phyloP scores from a whole-genome alignment of 2,113 vertebrate species.

The Pelmatolapia mariae region DNA sequence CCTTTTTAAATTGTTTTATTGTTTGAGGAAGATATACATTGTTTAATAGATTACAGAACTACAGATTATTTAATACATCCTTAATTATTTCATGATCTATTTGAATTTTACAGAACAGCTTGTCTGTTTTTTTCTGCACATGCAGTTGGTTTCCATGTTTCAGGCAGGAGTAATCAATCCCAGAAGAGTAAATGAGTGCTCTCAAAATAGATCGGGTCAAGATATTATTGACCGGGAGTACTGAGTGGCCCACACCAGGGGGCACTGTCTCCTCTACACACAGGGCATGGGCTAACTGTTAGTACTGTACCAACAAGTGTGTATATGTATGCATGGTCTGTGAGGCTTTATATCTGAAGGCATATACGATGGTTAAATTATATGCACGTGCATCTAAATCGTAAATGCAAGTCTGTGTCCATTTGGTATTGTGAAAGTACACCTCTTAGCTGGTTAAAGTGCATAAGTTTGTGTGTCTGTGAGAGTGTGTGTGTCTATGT shows the following conservation, averaged over 20 bases:
- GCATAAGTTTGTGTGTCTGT: neutral
- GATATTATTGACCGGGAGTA: slow-evolving; percentile 41
- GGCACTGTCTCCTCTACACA: slow-evolving; percentile 70
- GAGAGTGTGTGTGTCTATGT: neutral
- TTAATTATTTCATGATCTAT: neutral
- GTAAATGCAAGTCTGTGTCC: neutral
- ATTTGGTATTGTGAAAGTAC: slow-evolving; percentile 18
- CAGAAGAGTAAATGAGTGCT: slow-evolving; percentile 36
- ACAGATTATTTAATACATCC: neutral
- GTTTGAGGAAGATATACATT: neutral
- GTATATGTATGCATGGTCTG: neutral
- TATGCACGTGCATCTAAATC: neutral
- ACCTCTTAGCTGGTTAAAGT: slow-evolving; percentile 24
- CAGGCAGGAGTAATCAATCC: slow-evolving; percentile 46
- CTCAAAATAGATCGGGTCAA: slow-evolving; percentile 19
- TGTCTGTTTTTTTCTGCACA: neutral
- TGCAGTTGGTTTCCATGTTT: neutral
- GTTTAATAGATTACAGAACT: neutral
- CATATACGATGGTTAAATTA: neutral
- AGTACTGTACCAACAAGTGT: neutral
- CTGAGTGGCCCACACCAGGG: slow-evolving; percentile 58
- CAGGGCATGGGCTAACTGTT: slow-evolving; percentile 18
- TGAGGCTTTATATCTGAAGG: neutral
- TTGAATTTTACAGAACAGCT: neutral
- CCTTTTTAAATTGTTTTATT: neutral